Percentiles rank a stretch among this genome's conserved stretches.
phyloP scores from a whole-genome alignment of 2,113 vertebrate species.

The Symphodus melops region DNA sequence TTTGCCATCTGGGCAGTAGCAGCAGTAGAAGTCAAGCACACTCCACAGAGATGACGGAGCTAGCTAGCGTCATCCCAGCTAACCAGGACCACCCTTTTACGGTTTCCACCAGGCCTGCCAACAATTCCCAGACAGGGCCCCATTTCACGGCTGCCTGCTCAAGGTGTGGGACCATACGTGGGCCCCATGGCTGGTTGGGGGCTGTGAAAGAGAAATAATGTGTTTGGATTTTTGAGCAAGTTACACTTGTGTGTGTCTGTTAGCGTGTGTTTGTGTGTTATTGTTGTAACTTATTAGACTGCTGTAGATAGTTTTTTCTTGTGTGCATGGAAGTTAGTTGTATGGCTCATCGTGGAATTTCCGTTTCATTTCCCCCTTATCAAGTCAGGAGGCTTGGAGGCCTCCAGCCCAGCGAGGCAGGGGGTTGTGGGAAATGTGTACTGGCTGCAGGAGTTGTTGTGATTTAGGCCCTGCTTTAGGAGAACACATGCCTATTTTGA shows the following conservation, averaged over 20 bases:
- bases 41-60: constrained; percentile 43
- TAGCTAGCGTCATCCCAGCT: constrained; percentile 65
- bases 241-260: constrained; percentile 6
- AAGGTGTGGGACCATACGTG: constrained; percentile 68
- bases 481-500: constrained; percentile 72
- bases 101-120: constrained; percentile 75
- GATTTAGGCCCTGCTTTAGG: constrained; percentile 72
- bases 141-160: constrained; percentile 73
- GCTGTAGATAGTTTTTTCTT: constrained; percentile 31
- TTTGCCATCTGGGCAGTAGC: constrained; percentile 49
- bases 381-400: constrained; percentile 59
- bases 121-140: constrained; percentile 68
- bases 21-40: constrained; percentile 45
- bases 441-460: constrained; percentile 68
- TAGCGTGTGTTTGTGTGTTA: constrained; percentile 20
- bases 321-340: constrained; percentile 20
- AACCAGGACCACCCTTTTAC: constrained; percentile 75
- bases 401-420: constrained; percentile 48
- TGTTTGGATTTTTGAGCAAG: constrained; percentile 43
- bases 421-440: constrained; percentile 68
- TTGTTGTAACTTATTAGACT: constrained; percentile 38
- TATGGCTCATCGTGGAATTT: constrained; percentile 53
- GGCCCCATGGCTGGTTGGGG: constrained; percentile 45
- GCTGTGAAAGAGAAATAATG: constrained; percentile 56
- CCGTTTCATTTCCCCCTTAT: constrained; percentile 57